These are phyloP conservation scores for Nymphalis polychloros DNA, from an alignment of 2,888 invertebrate species.

Conservation along the genomic window DNA sequence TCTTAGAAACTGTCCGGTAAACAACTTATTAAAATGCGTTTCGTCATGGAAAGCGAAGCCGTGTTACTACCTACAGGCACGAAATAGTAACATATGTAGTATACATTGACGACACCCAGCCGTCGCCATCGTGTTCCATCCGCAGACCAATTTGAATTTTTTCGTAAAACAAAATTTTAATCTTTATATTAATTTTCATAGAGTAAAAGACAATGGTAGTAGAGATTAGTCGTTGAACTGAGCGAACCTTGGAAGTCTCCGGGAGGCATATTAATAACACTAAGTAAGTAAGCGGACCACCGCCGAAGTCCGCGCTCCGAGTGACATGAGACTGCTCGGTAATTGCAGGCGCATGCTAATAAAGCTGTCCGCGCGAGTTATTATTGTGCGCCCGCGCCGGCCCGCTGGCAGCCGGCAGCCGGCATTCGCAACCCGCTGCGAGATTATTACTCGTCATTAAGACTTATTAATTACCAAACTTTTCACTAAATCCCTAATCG, in stretches of 20 bases:
- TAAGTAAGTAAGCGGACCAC: slow-evolving; percentile 10
- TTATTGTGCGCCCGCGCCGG: slow-evolving; percentile 4
- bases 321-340: slow-evolving; percentile 13
- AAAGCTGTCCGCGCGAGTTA: slow-evolving; percentile 26
- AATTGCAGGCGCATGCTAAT: slow-evolving; percentile 25
- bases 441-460: slow-evolving; percentile 7
- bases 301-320: slow-evolving; percentile 10
- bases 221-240: not conserved
- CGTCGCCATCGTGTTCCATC: no score
- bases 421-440: slow-evolving; percentile 12
- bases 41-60: no score
- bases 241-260: not conserved
- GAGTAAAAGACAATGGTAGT: not conserved
- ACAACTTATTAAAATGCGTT: no score
- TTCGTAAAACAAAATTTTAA: no score
- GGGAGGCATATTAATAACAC: slow-evolving; percentile 1
- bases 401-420: not conserved
- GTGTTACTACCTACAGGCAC: no score
- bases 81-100: no score
- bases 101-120: no score
- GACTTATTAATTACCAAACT: not conserved
- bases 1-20: no score
- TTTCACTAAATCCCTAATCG: not conserved
- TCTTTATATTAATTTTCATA: not conserved
- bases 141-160: no score